Percentiles rank a stretch among this genome's conserved stretches.
phyloP scores from a whole-genome alignment of 2,797 vertebrate genomes.

The Gymnothorax reevesii region DNA sequence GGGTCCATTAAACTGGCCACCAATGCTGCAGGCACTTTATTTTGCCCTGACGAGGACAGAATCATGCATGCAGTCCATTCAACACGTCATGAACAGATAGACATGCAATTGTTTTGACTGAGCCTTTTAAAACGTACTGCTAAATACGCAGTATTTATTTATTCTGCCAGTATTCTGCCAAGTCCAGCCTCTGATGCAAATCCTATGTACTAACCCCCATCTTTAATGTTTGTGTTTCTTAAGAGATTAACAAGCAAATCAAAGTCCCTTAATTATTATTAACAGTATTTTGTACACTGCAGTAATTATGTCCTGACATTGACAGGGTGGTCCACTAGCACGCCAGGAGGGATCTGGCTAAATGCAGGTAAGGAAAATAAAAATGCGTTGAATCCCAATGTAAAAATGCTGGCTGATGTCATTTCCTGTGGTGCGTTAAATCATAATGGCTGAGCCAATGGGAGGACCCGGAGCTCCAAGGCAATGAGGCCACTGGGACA shows the following conservation, averaged over 20 bases:
- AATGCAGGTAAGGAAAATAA: background rate
- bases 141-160: too few relatives aligned
- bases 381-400: background rate
- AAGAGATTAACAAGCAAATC: too few relatives aligned
- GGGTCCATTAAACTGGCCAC: conserved; percentile 96
- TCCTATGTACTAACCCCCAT: too few relatives aligned
- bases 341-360: too few relatives aligned
- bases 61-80: background rate
- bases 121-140: background rate
- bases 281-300: too few relatives aligned
- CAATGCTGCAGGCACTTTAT: conserved; percentile 91
- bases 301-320: too few relatives aligned
- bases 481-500: conserved; percentile 92
- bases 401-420: background rate
- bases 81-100: background rate
- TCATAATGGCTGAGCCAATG: conserved; percentile 94
- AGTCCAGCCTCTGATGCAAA: too few relatives aligned
- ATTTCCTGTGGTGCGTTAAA: conserved; percentile 65
- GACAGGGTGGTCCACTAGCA: too few relatives aligned
- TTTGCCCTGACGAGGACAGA: conserved; percentile 94
- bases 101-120: background rate
- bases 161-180: too few relatives aligned
- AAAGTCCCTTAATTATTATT: too few relatives aligned
- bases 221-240: too few relatives aligned
- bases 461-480: conserved; percentile 87